phyloP scores from a whole-genome alignment of 2,888 invertebrate genomes.

The Xestobium rufovillosum region DNA sequence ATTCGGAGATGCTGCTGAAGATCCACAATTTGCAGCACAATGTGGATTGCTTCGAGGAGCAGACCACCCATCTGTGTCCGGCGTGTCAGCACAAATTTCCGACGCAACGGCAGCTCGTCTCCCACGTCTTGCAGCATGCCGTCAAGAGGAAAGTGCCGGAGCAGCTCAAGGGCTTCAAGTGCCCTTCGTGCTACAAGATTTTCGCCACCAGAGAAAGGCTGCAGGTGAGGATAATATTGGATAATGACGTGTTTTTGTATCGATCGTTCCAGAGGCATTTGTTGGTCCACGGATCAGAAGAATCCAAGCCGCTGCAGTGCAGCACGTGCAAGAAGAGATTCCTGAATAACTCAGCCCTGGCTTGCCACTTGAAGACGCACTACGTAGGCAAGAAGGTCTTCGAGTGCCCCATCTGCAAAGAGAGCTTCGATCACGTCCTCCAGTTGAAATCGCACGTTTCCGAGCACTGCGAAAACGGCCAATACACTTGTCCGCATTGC shows the following conservation, averaged over 20 bases:
- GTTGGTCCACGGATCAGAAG: constrained; percentile 58
- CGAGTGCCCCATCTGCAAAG: constrained; percentile 66
- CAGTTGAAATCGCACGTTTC: constrained; percentile 60
- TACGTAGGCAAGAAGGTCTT: constrained; percentile 54
- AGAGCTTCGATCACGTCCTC: constrained; percentile 57
- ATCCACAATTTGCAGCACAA: constrained; percentile 31
- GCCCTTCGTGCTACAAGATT: constrained; percentile 57
- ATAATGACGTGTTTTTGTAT: background rate
- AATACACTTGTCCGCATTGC: constrained; percentile 64
- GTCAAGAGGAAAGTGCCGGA: constrained; percentile 21
- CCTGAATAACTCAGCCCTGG: constrained; percentile 63
- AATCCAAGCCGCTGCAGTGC: constrained; percentile 63
- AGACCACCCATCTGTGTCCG: constrained; percentile 32
- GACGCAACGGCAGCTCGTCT: constrained; percentile 31
- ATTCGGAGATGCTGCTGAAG: constrained; percentile 31
- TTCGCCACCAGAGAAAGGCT: constrained; percentile 57
- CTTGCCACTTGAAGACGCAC: constrained; percentile 66
- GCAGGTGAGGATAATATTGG: constrained; percentile 35
- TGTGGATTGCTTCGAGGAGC: constrained; percentile 25
- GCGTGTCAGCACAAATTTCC: constrained; percentile 33
- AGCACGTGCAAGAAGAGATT: constrained; percentile 58
- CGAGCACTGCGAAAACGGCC: constrained; percentile 55
- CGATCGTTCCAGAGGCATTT: constrained; percentile 49
- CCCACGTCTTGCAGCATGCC: constrained; percentile 28
- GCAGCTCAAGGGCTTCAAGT: constrained; percentile 45